These are phyloP conservation scores for Tretioscincus oriximinensis DNA, from an alignment of 2,113 vertebrate species.

Conservation along the genomic window DNA sequence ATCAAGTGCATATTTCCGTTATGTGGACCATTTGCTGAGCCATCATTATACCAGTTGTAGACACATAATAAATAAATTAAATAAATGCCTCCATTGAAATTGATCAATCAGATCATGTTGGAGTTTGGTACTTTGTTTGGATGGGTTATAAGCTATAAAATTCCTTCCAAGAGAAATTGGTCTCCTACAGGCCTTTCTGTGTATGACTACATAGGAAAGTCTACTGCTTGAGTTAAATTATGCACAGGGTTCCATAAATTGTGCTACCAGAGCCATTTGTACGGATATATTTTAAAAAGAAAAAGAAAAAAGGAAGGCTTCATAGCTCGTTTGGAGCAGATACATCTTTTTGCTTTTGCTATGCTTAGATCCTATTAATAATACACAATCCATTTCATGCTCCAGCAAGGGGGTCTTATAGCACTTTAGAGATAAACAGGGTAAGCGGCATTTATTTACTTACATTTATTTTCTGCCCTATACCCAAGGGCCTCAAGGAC, in stretches of 20 bases:
- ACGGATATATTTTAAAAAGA: conserved; percentile 37
- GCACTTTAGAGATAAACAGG: too few relatives aligned
- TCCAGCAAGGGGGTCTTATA: too few relatives aligned
- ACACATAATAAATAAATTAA: too few relatives aligned
- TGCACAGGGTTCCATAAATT: conserved; percentile 64
- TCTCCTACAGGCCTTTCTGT: conserved; percentile 56
- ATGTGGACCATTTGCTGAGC: too few relatives aligned
- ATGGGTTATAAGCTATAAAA: not conserved
- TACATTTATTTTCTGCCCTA: too few relatives aligned
- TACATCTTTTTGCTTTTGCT: conserved; percentile 50
- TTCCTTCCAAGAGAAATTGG: conserved; percentile 30
- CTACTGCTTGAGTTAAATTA: conserved; percentile 62
- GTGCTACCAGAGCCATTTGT: conserved; percentile 34
- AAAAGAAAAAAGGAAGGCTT: conserved; percentile 50
- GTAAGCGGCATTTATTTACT: too few relatives aligned
- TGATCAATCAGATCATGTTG: not conserved
- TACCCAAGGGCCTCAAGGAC: too few relatives aligned
- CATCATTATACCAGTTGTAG: too few relatives aligned
- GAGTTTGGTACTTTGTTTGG: conserved; percentile 38
- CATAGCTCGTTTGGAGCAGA: conserved; percentile 5
- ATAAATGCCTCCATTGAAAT: not conserved
- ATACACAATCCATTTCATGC: conserved; percentile 45
- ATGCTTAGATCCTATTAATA: conserved; percentile 23
- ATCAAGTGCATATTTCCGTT: too few relatives aligned
- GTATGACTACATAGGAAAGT: conserved; percentile 54